phyloP scores from a whole-genome alignment of 1,140 invertebrate species.

The Conus ventricosus region DNA sequence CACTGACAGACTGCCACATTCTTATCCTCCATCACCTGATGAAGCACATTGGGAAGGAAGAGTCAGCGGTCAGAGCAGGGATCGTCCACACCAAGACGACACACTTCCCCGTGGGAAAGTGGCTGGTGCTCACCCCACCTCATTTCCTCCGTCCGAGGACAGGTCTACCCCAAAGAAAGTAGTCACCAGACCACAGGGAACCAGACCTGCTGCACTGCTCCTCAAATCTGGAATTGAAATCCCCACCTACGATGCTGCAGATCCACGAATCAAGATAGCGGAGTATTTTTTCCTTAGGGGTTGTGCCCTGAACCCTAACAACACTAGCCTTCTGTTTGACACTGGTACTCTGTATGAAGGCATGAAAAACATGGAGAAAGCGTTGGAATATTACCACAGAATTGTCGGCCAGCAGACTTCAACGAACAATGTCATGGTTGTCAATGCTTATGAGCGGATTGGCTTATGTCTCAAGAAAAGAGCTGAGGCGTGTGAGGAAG shows the following conservation, averaged over 20 bases:
- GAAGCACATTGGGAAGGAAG: no score
- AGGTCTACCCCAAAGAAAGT: no score
- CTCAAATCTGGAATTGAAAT: background rate
- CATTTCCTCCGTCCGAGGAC: no score
- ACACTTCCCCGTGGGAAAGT: no score
- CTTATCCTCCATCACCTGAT: no score
- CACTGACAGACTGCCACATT: no score
- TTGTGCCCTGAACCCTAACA: background rate
- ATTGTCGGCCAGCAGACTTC: background rate
- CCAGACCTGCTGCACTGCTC: background rate
- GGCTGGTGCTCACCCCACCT: no score
- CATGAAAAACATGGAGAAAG: background rate
- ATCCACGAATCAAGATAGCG: background rate
- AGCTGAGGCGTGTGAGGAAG: background rate
- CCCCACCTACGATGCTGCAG: background rate
- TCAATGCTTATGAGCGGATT: background rate
- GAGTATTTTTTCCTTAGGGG: background rate
- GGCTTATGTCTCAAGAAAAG: background rate
- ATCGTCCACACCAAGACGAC: no score
- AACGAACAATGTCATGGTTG: background rate
- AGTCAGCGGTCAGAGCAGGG: no score
- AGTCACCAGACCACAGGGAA: no score
- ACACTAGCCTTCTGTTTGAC: background rate
- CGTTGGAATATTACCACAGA: background rate
- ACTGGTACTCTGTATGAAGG: background rate